Evolutionary conservation across 2,888 invertebrate genomes (phyloP).

Genomic region (Aspidiotus destructor): DNA sequence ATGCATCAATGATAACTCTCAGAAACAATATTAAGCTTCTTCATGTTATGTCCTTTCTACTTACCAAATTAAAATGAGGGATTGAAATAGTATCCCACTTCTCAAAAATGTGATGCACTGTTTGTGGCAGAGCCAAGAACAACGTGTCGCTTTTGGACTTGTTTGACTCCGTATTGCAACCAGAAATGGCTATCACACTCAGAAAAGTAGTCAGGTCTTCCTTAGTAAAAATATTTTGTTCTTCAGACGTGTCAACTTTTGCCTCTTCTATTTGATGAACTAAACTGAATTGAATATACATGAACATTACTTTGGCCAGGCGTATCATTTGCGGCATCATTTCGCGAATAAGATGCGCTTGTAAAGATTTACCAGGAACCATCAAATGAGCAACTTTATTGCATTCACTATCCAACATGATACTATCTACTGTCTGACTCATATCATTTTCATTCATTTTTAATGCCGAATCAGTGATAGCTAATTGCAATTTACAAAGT

Average conservation of each 20-base stretch:
- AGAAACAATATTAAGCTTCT: neutral
- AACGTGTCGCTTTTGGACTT: slow-evolving; percentile 26
- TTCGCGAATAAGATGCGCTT: slow-evolving; percentile 26
- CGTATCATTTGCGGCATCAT: slow-evolving; percentile 28
- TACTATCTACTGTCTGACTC: slow-evolving; percentile 23
- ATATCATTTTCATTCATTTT: slow-evolving; percentile 29
- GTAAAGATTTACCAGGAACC: slow-evolving; percentile 17
- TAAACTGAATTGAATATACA: slow-evolving; percentile 23
- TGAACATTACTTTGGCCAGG: slow-evolving; percentile 24
- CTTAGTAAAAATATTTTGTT: slow-evolving; percentile 6
- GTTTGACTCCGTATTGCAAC: slow-evolving; percentile 22
- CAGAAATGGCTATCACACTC: slow-evolving; percentile 25
- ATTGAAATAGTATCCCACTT: slow-evolving; percentile 26
- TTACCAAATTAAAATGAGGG: slow-evolving; percentile 27
- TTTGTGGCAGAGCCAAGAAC: slow-evolving; percentile 17
- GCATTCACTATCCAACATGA: slow-evolving; percentile 24
- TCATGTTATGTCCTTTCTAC: neutral
- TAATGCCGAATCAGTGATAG: slow-evolving; percentile 16
- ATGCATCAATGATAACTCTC: neutral
- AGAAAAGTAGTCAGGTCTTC: slow-evolving; percentile 22
- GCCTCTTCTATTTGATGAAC: slow-evolving; percentile 28
- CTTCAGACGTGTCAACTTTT: slow-evolving; percentile 12
- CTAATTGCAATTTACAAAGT: slow-evolving; percentile 26
- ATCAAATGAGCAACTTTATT: slow-evolving; percentile 24
- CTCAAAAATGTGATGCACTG: slow-evolving; percentile 24